Evolutionary conservation across 2,113 vertebrate species (phyloP), one percentile per base, ranked within the genome.

Genomic region (Eurypyga helias): DNA sequence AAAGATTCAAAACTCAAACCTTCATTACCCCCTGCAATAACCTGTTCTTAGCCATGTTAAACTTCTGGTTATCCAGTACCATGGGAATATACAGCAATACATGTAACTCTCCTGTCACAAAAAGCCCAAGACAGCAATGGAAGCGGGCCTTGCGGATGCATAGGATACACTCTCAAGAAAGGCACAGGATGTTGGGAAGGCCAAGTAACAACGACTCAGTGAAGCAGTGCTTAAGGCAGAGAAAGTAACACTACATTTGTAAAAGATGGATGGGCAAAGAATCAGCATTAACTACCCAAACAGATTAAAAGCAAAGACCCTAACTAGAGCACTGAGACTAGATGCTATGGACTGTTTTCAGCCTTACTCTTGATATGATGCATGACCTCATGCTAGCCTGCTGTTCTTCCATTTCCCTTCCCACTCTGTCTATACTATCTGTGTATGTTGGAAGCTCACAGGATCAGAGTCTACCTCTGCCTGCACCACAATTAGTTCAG

Each of bases 381-480:
- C 48, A 48, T 17, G n/a, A 78, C 29, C 46, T 36, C 3, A 3
- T 48, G 45, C 16, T 17, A 45, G 21, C 43, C 31, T 46, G 51
- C 25, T 57, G 41, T 51, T 48, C 24, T 38, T 70, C 13, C 13
- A 20, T 29, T 83, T 87, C 33, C 41, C 66, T 65, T 96, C 61
- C 34, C 28, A 29, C 34, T 52, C 24, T 46, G 11, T 31, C 34
- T 73, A 55, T 31, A 62, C 21, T 33, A 57, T 48, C 46, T 41
- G 21, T 2, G 0, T 24, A 14, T 0, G 1, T 9, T 46, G 33
- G 34, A 73, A 65, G 31, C 28, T 86, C 51, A 13, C 9, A 18
- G 61, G 29, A 66, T 33, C 26, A 41, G 26, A 28, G 41, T 13
- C 36, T 36, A 19, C 25, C 64, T 66, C 51, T 91, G 51, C 36